Evolutionary conservation across 2,888 invertebrate species (phyloP), one percentile per base, ranked within the genome.

Genomic region (Campopleginae sp.): DNA sequence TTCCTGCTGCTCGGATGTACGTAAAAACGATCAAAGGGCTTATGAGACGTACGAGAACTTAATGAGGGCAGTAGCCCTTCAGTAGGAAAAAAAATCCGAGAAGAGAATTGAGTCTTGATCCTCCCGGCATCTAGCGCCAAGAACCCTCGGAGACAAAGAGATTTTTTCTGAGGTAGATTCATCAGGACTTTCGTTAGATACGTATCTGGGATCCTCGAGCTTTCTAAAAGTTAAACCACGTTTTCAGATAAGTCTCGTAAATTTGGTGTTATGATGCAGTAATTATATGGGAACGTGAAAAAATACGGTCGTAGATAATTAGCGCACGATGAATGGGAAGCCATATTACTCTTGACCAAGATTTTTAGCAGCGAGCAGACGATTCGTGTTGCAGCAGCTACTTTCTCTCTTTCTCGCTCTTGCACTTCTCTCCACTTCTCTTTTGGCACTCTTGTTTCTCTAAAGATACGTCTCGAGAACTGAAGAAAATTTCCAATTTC

Each of bases 401-500:
- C 19, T 33, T 65, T 48, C n/a, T 10, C 12, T 23, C 14, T 58
- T 1, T 58, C 58, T 58, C 14, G 14, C 27, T 6, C 19, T 75
- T 46, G 46, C n/a, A 2, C 46, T 46, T 46, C 61, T 27, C 23
- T 4, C 6, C 33, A 33, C 33, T 33, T 33, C 6, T 38, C 38
- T 1, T 27, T 58, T 14, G 27, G 14, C 38, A 10, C 33, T 75
- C 61, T 63, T 27, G 5, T 63, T 63, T 46, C 61, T 44, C 27
- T 4, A 68, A 42, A 27, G 7, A 19, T 31, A 17, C 23, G 70
- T 31, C 70, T 61, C 38, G 4, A 61, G 46, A 17, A 48, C 58
- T 23, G 79, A 38, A 46, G 70, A 79, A 79, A 65, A 72, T 78
- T 72, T 82, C 27, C 72, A 72, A 82, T 78, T 82, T 77, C 54